Conservation (phyloP, 2,113 vertebrate species). For the Ptyas mucosa region DNA sequence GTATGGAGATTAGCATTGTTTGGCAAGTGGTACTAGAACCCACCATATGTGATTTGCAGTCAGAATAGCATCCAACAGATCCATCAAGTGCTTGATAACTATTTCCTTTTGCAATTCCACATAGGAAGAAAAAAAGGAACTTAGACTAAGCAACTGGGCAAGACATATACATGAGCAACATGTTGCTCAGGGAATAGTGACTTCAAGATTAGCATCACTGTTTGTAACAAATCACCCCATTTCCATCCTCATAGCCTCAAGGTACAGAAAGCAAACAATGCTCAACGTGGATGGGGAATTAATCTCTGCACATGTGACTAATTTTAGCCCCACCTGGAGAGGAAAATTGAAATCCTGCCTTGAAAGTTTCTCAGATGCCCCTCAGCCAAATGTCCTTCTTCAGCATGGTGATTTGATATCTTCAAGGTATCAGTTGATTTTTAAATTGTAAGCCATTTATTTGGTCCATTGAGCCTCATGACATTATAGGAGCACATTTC, state of each 20-base stretch:
- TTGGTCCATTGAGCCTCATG: not conserved
- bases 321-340: not conserved
- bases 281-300: not conserved
- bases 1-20: not conserved
- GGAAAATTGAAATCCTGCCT: conserved; percentile 7
- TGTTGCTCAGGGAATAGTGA: not conserved
- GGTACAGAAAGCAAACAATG: not conserved
- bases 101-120: not conserved
- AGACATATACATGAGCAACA: not conserved
- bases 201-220: not conserved
- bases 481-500: conserved; percentile 35
- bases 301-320: not conserved
- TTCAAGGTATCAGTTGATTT: conserved; percentile 53
- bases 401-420: conserved; percentile 11
- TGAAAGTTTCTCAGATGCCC: conserved; percentile 5
- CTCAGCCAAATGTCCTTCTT: conserved; percentile 36
- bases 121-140: not conserved
- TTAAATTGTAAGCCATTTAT: conserved; percentile 48
- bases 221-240: not conserved
- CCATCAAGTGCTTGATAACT: not conserved
- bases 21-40: not conserved
- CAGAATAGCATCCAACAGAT: not conserved
- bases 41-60: not conserved
- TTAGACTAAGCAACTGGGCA: not conserved
- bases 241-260: not conserved